Base-by-base conservation (phyloP, 2,113 vertebrate species). In the Hippocampus abdominalis region DNA sequence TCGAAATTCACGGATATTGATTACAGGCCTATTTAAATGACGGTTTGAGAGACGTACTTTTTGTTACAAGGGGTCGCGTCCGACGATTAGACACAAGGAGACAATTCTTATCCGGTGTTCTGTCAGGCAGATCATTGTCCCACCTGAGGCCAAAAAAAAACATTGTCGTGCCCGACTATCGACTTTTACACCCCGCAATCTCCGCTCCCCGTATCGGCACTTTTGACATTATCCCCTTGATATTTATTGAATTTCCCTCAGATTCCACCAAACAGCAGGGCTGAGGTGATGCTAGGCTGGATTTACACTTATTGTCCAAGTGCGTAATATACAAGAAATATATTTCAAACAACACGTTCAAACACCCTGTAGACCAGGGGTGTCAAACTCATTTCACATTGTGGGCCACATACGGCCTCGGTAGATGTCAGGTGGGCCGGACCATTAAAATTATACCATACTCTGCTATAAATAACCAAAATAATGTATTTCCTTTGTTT, bases 141-240 rank as follows among this genome's bases (percentile, higher is more conserved):
- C 18, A 70, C 68, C 71, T 62, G 84, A 85, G 86, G 84, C 84
- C 73, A 83, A 81, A 83, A 79, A 83, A 81, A 83, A 79, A 73
- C 74, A 81, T 25, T 44, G 21, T 87, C 81, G 68, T 21, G 85
- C 72, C 84, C 83, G 81, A 78, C 80, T 67, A 92, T 92, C 66
- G 92, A 93, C 90, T 88, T 87, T 81, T 80, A 59, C 81, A 78
- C 70, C 77, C 84, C 25, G 25, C 56, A 73, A 79, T 83, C 87
- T 84, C 86, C 71, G 71, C 78, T 63, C 85, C 76, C 82, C 66
- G 64, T 87, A 92, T 92, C 83, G 90, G 89, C 89, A 90, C 88
- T 88, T 91, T 87, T 90, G 92, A 92, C 90, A 93, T 86, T 88
- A 86, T 87, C 89, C 88, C 89, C 89, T 89, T 90, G 89, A 92